phyloP scores from a whole-genome alignment of 2,797 vertebrate genomes.

The Pachyuromys duprasi region DNA sequence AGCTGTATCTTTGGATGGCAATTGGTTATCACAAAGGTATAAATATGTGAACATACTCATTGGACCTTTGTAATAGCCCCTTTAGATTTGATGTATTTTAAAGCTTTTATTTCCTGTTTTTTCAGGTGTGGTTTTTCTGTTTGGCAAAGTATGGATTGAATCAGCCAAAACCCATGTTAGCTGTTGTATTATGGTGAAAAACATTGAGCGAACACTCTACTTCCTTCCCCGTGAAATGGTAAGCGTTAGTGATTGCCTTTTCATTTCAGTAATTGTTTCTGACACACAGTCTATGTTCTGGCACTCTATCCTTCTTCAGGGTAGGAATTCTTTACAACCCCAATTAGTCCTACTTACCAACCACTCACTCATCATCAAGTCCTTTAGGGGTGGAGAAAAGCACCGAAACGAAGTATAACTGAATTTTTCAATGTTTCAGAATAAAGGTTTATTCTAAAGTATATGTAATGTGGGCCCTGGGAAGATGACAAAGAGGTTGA shows the following conservation, averaged over 20 bases:
- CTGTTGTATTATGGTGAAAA: conserved; percentile 97
- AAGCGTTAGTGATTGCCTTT: conserved; percentile 77
- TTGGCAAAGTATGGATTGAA: conserved; percentile 98
- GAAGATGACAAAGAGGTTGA: neutral
- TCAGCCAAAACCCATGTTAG: conserved; percentile 93
- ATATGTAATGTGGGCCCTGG: neutral
- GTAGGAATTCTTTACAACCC: neutral
- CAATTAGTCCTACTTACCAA: neutral
- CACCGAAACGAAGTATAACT: conserved; percentile 62
- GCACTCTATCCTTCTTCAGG: neutral
- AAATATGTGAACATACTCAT: neutral
- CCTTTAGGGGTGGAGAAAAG: neutral
- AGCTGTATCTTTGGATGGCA: conserved; percentile 4
- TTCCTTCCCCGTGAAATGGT: conserved; percentile 96
- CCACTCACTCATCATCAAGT: conserved; percentile 18
- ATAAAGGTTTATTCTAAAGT: conserved; percentile 17
- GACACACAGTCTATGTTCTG: neutral
- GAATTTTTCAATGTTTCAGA: conserved; percentile 29
- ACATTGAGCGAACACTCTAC: conserved; percentile 96
- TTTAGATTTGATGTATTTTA: conserved; percentile 42
- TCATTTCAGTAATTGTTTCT: neutral
- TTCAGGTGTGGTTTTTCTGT: conserved; percentile 96
- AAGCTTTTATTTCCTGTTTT: conserved; percentile 48
- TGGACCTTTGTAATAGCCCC: conserved; percentile 28
- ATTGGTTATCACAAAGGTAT: neutral